Conservation (phyloP, 2,113 vertebrate genomes). For the Oxyruncus cristatus region DNA sequence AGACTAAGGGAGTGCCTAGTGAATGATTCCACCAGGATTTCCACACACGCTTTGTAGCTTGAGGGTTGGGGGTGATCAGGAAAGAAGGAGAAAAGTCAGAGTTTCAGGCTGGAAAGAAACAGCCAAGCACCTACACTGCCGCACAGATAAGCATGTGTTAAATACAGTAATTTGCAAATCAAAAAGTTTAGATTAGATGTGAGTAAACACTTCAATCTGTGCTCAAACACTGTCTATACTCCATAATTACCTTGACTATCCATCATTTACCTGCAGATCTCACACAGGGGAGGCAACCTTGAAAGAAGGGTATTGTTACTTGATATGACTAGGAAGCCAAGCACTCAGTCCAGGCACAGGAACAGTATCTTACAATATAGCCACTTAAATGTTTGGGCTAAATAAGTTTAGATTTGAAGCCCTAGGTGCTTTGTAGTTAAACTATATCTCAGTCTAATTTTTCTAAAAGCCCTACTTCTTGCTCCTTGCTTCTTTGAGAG, state of each 20-base stretch:
- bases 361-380: background rate
- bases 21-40: background rate
- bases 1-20: background rate
- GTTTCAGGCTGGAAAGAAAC: background rate
- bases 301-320: background rate
- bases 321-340: constrained; percentile 25
- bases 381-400: background rate
- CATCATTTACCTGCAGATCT: background rate
- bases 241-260: constrained; percentile 2
- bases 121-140: background rate
- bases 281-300: background rate
- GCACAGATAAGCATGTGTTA: background rate
- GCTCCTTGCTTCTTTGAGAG: background rate
- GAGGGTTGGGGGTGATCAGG: background rate
- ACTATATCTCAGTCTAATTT: background rate
- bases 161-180: background rate
- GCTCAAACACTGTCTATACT: background rate
- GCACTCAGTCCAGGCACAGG: background rate
- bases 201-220: constrained; percentile 7
- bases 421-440: background rate
- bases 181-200: constrained; percentile 1
- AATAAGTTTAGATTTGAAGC: background rate
- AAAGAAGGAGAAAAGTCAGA: background rate
- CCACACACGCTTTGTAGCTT: background rate
- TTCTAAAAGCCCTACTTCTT: background rate